Evolutionary conservation across 1,140 invertebrate genomes (phyloP).

Genomic region (Eubasilissa regina): DNA sequence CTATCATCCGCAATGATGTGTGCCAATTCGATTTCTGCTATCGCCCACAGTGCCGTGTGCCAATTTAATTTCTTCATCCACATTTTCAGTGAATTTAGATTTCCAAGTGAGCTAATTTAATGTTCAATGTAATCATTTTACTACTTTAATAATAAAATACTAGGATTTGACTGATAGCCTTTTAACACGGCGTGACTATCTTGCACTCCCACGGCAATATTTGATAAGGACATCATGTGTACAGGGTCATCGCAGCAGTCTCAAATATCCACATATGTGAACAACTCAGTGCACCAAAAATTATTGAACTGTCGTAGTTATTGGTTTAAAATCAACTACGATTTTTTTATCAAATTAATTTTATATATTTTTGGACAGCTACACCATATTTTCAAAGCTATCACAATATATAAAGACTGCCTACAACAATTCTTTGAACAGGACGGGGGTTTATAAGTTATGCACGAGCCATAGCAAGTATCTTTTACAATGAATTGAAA

Average conservation of each 20-base stretch:
- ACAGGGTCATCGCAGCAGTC: too few species aligned
- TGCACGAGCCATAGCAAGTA: too few species aligned
- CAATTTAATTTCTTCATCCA: neutral
- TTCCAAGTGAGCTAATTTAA: neutral
- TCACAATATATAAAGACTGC: too few species aligned
- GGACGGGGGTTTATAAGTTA: too few species aligned
- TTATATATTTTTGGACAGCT: neutral
- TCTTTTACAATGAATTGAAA: too few species aligned
- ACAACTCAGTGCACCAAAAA: neutral
- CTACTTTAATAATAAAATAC: neutral
- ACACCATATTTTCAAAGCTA: neutral
- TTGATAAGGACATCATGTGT: neutral
- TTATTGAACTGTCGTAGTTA: neutral
- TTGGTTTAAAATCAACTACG: neutral
- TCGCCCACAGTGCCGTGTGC: too few species aligned
- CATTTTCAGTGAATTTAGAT: neutral
- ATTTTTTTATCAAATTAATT: neutral
- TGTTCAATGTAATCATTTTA: neutral
- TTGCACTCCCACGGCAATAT: neutral
- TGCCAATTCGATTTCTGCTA: neutral
- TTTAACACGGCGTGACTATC: neutral
- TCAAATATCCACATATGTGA: neutral
- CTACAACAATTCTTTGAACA: too few species aligned
- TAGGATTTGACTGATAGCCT: constrained; percentile 13
- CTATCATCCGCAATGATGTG: too few species aligned